Evolutionary conservation across 2,888 invertebrate genomes (phyloP).

Genomic region (Hydroisotoma schaefferi): DNA sequence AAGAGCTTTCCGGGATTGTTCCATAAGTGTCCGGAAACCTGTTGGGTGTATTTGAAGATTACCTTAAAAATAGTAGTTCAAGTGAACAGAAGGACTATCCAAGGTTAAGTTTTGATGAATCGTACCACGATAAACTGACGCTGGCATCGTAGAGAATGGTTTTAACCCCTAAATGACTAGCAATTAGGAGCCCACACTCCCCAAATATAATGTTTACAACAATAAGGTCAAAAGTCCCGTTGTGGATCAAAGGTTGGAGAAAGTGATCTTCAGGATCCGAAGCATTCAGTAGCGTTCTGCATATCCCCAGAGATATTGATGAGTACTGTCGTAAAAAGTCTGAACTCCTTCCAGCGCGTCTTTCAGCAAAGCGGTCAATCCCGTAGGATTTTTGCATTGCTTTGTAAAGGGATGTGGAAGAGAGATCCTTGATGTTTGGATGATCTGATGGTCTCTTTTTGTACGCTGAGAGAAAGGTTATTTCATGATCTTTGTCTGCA

Average conservation of each 20-base stretch:
- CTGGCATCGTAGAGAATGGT: slow-evolving; percentile 14
- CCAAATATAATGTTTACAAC: slow-evolving; percentile 11
- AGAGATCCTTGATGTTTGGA: slow-evolving; percentile 5
- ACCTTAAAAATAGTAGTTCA: no score
- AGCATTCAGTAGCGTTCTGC: not conserved
- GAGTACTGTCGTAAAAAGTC: slow-evolving; percentile 7
- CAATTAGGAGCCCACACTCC: slow-evolving; percentile 16
- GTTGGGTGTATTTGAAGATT: no score
- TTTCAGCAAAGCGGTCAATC: slow-evolving; percentile 14
- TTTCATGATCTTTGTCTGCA: slow-evolving; percentile 17
- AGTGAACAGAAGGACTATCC: no score
- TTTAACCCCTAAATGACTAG: slow-evolving; percentile 9
- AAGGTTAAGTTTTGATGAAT: no score
- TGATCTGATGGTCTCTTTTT: slow-evolving; percentile 10
- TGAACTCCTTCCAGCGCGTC: not conserved
- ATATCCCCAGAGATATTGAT: not conserved
- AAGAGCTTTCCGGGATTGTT: not conserved
- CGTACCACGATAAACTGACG: not conserved
- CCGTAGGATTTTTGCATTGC: slow-evolving; percentile 10
- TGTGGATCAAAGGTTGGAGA: not conserved
- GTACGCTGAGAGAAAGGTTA: slow-evolving; percentile 14
- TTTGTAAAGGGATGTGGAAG: not conserved
- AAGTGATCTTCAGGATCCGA: not conserved
- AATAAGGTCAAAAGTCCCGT: slow-evolving; percentile 13
- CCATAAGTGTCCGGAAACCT: slow-evolving; percentile 18